Percentiles rank a stretch among this genome's conserved stretches.
Evolutionary conservation across 2,888 invertebrate genomes (phyloP).

Genomic region (Sclerodermus sp.): DNA sequence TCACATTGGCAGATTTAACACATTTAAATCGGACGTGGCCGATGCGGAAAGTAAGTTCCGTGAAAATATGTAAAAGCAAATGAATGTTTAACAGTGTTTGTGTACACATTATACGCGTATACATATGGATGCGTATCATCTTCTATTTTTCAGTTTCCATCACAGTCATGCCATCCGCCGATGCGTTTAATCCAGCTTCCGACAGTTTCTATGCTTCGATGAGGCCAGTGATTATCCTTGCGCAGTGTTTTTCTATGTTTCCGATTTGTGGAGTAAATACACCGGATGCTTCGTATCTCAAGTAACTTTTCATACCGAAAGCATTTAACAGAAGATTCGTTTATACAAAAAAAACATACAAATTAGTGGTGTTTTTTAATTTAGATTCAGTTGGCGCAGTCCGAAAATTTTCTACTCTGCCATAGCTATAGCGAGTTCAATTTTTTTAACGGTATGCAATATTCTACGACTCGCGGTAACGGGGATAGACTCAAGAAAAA

Average conservation of each 20-base stretch:
- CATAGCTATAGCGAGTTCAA: constrained; percentile 32
- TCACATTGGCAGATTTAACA: constrained; percentile 22
- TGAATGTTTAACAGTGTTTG: constrained; percentile 1
- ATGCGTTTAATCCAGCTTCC: constrained; percentile 33
- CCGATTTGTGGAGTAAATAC: constrained; percentile 60
- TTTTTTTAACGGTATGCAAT: constrained; percentile 37
- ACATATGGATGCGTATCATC: too few species aligned
- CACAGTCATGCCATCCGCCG: constrained; percentile 17
- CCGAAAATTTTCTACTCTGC: constrained; percentile 45
- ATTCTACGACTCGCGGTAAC: constrained; percentile 36
- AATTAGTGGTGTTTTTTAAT: too few species aligned
- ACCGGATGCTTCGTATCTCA: constrained; percentile 53
- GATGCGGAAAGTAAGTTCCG: constrained; percentile 31
- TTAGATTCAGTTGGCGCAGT: constrained; percentile 53
- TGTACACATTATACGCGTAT: too few species aligned
- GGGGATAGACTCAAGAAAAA: constrained; percentile 43
- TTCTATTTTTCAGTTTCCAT: too few species aligned
- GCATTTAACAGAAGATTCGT: too few species aligned
- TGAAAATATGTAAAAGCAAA: too few species aligned
- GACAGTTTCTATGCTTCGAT: constrained; percentile 60
- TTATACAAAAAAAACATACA: too few species aligned
- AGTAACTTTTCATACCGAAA: too few species aligned
- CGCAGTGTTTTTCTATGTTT: constrained; percentile 61
- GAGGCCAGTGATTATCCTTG: constrained; percentile 59
- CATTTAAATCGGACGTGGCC: constrained; percentile 20